Percentiles rank a stretch among this genome's conserved stretches.
Evolutionary conservation across 2,113 vertebrate genomes (phyloP).

Genomic region (Phainopepla nitens): DNA sequence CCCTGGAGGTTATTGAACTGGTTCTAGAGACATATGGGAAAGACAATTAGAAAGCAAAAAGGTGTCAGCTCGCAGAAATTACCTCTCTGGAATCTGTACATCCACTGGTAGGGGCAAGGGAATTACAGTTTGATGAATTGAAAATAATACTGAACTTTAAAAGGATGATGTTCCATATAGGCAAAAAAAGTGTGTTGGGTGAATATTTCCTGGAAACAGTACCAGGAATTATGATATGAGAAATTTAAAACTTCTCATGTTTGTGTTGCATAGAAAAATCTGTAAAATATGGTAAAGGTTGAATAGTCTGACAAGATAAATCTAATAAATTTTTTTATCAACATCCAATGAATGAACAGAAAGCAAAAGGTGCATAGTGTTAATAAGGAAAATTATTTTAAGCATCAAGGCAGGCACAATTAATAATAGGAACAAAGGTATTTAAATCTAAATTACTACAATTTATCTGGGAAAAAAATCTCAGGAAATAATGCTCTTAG

Average conservation of each 20-base stretch:
- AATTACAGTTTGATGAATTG: neutral
- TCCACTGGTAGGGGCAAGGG: neutral
- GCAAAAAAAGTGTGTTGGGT: neutral
- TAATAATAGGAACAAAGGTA: neutral
- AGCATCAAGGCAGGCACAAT: neutral
- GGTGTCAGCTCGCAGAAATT: neutral
- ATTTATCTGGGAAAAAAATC: neutral
- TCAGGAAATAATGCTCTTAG: neutral
- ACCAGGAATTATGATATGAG: neutral
- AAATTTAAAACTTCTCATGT: neutral
- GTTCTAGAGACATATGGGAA: neutral
- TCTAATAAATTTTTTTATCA: neutral
- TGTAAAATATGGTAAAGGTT: neutral
- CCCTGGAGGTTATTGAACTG: neutral
- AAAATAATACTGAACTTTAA: neutral
- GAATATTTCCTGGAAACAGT: neutral
- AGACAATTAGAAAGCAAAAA: neutral
- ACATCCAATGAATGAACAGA: neutral
- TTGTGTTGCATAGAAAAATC: neutral
- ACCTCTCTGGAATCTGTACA: neutral
- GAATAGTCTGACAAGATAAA: neutral
- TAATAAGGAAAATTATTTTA: neutral
- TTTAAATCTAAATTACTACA: neutral
- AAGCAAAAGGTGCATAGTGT: neutral
- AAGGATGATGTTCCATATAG: neutral